phyloP scores from a whole-genome alignment of 2,888 invertebrate genomes.

The Thera obeliscata region DNA sequence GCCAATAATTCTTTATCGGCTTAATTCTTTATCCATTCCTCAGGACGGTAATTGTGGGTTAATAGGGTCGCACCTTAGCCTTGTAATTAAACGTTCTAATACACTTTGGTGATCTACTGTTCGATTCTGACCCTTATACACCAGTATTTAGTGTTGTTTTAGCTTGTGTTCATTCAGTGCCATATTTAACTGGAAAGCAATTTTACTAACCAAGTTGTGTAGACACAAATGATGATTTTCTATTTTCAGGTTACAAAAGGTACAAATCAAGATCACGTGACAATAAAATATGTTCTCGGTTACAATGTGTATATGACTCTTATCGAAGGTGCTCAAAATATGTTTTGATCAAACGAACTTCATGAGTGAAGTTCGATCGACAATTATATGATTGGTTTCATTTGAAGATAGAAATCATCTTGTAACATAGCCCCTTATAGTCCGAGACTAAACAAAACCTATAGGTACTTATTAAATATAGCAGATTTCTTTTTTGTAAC shows the following conservation, averaged over 20 bases:
- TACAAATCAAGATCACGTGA: too few species aligned
- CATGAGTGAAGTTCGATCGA: too few species aligned
- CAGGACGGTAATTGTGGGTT: constrained; percentile 50
- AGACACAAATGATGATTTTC: neutral
- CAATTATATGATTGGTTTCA: too few species aligned
- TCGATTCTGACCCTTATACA: constrained; percentile 19
- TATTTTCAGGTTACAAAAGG: neutral
- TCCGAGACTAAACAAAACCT: too few species aligned
- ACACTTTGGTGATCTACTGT: neutral
- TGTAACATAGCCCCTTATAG: too few species aligned
- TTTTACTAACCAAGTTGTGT: neutral
- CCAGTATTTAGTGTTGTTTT: neutral
- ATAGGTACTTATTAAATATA: too few species aligned
- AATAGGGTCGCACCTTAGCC: constrained; percentile 51
- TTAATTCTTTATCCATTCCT: constrained; percentile 42
- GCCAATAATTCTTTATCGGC: neutral
- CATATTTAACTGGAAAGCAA: neutral
- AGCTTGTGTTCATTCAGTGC: neutral
- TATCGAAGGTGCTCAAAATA: too few species aligned
- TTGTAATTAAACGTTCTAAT: constrained; percentile 46
- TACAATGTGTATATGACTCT: too few species aligned
- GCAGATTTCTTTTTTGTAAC: too few species aligned
- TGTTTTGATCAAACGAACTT: too few species aligned
- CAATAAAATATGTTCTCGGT: too few species aligned
- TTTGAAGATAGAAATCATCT: too few species aligned